Evolutionary conservation across 2,888 invertebrate species (phyloP), one percentile per base, ranked within the genome.

Genomic region (Aethes cnicana): DNA sequence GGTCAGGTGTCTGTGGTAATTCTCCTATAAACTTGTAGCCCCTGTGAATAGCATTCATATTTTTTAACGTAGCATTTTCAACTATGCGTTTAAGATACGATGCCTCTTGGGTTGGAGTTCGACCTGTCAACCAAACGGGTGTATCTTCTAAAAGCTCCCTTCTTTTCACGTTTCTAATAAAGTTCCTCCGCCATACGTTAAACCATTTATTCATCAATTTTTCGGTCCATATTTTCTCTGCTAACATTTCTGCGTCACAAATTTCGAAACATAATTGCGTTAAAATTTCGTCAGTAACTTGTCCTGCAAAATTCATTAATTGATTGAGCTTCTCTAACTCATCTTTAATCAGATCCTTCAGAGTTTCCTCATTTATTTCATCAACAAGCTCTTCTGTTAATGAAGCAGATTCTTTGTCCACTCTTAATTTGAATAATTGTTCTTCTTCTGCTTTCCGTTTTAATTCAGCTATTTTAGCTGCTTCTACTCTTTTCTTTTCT

Each of bases 111-210:
- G 64, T 9, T 9, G 84, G 80, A 17, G 81, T 81, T 54, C 74
- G 73, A 12, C 72, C 68, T 26, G 84, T 65, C 46, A 90, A 57
- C 90, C 90, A 90, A 26, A 88, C 78, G 4, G 90, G 90, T 2
- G 89, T 88, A 41, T 82, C 77, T 57, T 86, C 81, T 17, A 90
- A 66, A 20, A 87, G 66, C 41, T 56, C 71, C 35, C 89, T 68
- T 56, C 88, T 68, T 62, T 78, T 84, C 26, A 69, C 59, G 58
- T 88, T 89, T 57, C 79, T 74, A 2, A 63, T 41, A 28, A 74
- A 78, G 37, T 85, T 72, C 47, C 65, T 70, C 57, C 68, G 78
- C 90, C 90, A 90, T 30, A 81, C 59, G 57, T 62, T 26, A 59
- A 79, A 84, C 81, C 80, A 90, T 68, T 84, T 88, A 42, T 63